phyloP scores from a whole-genome alignment of 1,140 invertebrate genomes.

The Zaprionus nigranus region DNA sequence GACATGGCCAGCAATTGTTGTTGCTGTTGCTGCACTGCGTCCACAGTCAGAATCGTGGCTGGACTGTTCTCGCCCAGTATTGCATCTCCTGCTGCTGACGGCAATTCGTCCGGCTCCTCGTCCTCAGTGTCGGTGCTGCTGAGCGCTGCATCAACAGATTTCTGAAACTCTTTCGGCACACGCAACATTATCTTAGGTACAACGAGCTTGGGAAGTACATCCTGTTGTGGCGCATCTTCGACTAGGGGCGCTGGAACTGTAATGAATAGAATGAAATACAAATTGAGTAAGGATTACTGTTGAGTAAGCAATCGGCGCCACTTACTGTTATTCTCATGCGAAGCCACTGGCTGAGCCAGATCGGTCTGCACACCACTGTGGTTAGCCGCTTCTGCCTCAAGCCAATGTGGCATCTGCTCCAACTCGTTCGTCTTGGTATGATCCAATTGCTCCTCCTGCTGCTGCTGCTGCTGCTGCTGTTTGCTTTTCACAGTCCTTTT shows the following conservation, averaged over 20 bases:
- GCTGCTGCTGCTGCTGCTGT: not conserved
- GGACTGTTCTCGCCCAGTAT: not conserved
- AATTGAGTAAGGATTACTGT: not conserved
- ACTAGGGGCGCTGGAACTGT: slow-evolving; percentile 58
- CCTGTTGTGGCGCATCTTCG: slow-evolving; percentile 19
- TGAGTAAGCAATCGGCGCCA: not conserved
- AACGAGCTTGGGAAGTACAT: slow-evolving; percentile 63
- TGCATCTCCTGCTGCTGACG: not conserved
- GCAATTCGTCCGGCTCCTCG: slow-evolving; percentile 49
- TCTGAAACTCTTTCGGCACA: slow-evolving; percentile 84
- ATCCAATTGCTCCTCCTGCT: not conserved
- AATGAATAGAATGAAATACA: not conserved
- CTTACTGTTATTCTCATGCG: slow-evolving; percentile 21
- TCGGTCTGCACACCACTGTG: not conserved
- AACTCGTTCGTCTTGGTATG: not conserved
- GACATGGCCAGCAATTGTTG: slow-evolving; percentile 13
- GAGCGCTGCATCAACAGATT: slow-evolving; percentile 77
- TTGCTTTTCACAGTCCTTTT: slow-evolving; percentile 18
- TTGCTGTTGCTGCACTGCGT: slow-evolving; percentile 39
- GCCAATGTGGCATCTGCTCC: slow-evolving; percentile 12
- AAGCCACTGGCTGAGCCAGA: not conserved
- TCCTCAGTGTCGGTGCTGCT: slow-evolving; percentile 78
- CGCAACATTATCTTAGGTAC: slow-evolving; percentile 86
- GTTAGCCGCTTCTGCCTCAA: not conserved
- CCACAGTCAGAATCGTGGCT: slow-evolving; percentile 10